phyloP scores from a whole-genome alignment of 2,888 invertebrate species.

The Chrysotoxum bicinctum region DNA sequence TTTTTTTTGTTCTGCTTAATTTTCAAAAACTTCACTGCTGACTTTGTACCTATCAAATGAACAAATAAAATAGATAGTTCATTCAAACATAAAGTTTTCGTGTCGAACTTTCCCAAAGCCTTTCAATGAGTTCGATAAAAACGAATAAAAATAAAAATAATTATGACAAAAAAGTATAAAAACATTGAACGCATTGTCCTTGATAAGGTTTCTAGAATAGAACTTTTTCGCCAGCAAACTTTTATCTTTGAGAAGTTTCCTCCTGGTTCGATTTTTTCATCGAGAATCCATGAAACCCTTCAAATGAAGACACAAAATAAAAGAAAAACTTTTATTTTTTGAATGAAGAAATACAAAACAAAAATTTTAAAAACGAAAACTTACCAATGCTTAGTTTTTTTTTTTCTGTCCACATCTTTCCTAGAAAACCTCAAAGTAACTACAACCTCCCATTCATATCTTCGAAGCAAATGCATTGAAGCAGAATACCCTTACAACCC shows the following conservation, averaged over 20 bases:
- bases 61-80: not conserved
- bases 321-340: not conserved
- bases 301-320: not conserved
- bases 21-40: too few species aligned
- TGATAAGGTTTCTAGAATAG: conserved; percentile 10
- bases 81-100: not conserved
- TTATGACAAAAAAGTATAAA: not conserved
- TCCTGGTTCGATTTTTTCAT: not conserved
- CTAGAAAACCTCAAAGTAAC: not conserved
- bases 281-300: not conserved
- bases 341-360: conserved; percentile 1
- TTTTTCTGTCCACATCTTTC: not conserved
- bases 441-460: not conserved
- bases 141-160: not conserved
- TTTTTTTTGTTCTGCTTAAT: too few species aligned
- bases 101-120: not conserved
- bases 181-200: not conserved
- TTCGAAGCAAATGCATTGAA: conserved; percentile 2
- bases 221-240: conserved; percentile 17
- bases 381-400: conserved; percentile 26
- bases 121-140: not conserved
- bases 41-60: too few species aligned
- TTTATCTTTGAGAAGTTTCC: not conserved
- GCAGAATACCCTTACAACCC: not conserved
- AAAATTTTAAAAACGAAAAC: conserved; percentile 2